Conservation (phyloP, 2,797 vertebrate genomes). For the Poeciliopsis gracilis region DNA sequence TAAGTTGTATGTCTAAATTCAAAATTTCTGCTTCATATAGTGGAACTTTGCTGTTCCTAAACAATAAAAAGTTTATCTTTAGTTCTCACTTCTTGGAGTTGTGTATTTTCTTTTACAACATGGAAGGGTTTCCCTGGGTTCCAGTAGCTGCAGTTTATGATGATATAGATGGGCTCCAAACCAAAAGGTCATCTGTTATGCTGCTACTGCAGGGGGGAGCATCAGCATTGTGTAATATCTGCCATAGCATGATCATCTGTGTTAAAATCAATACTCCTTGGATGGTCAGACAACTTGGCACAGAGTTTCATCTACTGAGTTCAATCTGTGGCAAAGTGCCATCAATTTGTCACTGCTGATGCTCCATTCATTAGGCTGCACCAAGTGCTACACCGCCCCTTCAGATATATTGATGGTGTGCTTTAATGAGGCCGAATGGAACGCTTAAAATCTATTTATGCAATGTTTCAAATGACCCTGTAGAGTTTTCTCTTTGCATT, state of each 20-base stretch:
- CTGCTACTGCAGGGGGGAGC: slow-evolving; percentile 34
- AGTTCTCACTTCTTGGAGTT: not conserved
- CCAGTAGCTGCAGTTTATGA: slow-evolving; percentile 38
- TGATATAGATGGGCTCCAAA: slow-evolving; percentile 50
- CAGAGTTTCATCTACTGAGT: slow-evolving; percentile 11
- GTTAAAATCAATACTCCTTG: slow-evolving; percentile 44
- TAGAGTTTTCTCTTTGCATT: not conserved
- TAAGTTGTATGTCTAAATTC: not conserved
- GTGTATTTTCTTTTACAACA: slow-evolving; percentile 23
- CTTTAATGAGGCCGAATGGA: not conserved
- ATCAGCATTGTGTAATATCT: slow-evolving; percentile 39
- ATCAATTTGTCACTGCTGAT: slow-evolving; percentile 26
- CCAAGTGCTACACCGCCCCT: slow-evolving; percentile 3
- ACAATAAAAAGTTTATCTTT: not conserved
- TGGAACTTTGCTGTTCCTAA: not conserved
- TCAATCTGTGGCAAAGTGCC: slow-evolving; percentile 25
- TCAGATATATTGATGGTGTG: slow-evolving; percentile 7
- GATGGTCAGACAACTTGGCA: slow-evolving; percentile 15
- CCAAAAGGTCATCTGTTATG: slow-evolving; percentile 32
- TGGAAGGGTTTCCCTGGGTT: slow-evolving; percentile 18
- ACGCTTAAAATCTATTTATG: not conserved
- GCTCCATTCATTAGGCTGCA: slow-evolving; percentile 26
- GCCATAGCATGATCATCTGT: slow-evolving; percentile 37
- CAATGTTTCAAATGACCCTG: not conserved
- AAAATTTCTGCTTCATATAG: not conserved